Evolutionary conservation across 2,797 vertebrate genomes (phyloP).

Genomic region (Podarcis siculus): DNA sequence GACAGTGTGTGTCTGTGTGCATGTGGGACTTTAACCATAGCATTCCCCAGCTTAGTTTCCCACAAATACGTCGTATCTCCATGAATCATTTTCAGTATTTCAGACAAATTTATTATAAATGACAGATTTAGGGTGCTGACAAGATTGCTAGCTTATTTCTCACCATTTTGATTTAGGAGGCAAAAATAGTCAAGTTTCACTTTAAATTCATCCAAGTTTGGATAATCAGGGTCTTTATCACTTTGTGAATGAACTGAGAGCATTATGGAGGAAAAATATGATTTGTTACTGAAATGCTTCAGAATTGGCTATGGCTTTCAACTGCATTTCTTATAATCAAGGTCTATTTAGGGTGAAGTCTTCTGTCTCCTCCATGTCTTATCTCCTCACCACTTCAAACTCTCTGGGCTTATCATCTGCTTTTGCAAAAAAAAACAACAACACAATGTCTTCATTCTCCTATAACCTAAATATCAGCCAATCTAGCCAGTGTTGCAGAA

Average conservation of each 20-base stretch:
- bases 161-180: conserved; percentile 4
- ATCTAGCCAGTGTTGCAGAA: neutral
- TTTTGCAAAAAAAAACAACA: neutral
- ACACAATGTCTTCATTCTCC: neutral
- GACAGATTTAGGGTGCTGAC: conserved; percentile 14
- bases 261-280: neutral
- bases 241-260: neutral
- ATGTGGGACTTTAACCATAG: conserved; percentile 9
- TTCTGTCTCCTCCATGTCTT: neutral
- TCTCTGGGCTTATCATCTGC: conserved; percentile 2
- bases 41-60: conserved; percentile 4
- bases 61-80: conserved; percentile 9
- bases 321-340: conserved; percentile 1
- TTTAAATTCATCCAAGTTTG: conserved; percentile 7
- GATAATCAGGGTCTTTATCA: conserved; percentile 11
- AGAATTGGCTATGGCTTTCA: conserved; percentile 2
- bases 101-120: conserved; percentile 22
- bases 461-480: neutral
- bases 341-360: neutral
- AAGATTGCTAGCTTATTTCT: conserved; percentile 13
- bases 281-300: neutral
- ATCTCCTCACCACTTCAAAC: neutral
- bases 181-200: conserved; percentile 9
- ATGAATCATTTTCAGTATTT: neutral
- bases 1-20: neutral